These are phyloP conservation scores for Drosophila birchii DNA, from an alignment of 2,888 invertebrate species.

Conservation along the genomic window DNA sequence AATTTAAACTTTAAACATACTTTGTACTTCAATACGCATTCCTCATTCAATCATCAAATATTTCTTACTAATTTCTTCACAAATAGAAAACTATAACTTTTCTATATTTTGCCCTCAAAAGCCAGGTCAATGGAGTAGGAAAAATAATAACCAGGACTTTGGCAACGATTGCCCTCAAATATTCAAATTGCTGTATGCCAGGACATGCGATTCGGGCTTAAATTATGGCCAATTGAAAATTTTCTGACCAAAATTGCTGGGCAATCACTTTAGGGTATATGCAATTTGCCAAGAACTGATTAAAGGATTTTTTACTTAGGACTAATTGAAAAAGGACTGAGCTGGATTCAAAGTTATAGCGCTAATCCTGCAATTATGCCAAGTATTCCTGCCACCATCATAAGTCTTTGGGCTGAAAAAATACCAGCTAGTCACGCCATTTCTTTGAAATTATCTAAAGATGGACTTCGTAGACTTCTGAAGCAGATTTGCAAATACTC, in stretches of 20 bases:
- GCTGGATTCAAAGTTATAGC: neutral
- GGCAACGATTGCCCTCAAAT: conserved; percentile 23
- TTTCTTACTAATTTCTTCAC: conserved; percentile 8
- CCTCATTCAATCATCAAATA: neutral
- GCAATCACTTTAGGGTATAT: conserved; percentile 28
- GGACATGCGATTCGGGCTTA: conserved; percentile 53
- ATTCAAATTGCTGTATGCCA: conserved; percentile 47
- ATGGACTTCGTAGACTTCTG: neutral
- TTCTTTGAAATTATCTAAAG: conserved; percentile 72
- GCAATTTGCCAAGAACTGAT: conserved; percentile 49
- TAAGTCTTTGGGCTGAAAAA: conserved; percentile 65
- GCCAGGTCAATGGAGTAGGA: neutral
- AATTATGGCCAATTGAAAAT: conserved; percentile 63
- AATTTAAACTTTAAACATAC: neutral
- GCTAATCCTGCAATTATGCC: conserved; percentile 69
- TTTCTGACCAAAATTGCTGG: conserved; percentile 45
- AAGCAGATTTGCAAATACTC: neutral
- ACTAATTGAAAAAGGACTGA: conserved; percentile 64
- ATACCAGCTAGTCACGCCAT: conserved; percentile 74
- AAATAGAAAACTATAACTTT: conserved; percentile 7
- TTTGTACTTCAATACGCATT: neutral
- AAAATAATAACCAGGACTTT: conserved; percentile 38
- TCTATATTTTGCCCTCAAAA: neutral
- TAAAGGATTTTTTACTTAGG: conserved; percentile 55
- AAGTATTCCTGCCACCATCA: conserved; percentile 63